Evolutionary conservation across 1,140 invertebrate genomes (phyloP).

Genomic region (Thaumatotibia leucotreta): DNA sequence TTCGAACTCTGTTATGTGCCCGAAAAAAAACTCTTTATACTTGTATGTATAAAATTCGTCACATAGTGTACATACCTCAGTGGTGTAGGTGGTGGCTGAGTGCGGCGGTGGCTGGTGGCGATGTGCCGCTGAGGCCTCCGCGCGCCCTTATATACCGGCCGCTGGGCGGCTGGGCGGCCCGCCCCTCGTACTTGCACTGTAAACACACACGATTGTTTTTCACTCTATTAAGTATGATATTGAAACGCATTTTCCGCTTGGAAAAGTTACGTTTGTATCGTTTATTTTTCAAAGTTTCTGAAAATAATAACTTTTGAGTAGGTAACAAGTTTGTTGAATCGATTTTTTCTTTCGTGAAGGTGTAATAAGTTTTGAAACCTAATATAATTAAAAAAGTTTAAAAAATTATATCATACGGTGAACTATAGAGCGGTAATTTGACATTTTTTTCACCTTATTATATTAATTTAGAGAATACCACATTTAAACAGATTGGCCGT

Average conservation of each 20-base stretch:
- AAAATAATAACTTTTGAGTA: background rate
- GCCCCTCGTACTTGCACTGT: constrained; percentile 26
- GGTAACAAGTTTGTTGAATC: no score
- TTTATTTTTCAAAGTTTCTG: background rate
- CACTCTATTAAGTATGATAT: background rate
- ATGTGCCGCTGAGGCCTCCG: constrained; percentile 29
- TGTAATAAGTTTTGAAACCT: no score
- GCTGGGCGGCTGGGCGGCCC: constrained; percentile 46
- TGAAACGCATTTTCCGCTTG: background rate
- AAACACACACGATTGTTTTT: constrained; percentile 13
- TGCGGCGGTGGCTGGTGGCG: constrained; percentile 32
- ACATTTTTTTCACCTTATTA: no score
- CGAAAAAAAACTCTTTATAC: no score
- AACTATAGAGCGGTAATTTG: no score
- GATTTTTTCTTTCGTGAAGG: no score
- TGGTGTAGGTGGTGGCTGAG: constrained; percentile 23
- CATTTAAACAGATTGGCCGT: no score
- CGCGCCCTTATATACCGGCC: constrained; percentile 43
- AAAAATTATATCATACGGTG: no score
- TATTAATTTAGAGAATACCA: no score
- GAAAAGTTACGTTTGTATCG: constrained; percentile 16
- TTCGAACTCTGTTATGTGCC: no score
- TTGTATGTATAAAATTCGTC: background rate
- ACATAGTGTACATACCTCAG: constrained; percentile 11
- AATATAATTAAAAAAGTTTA: no score